A percentile compares a stretch with the other conserved stretches of the same genome.
Evolutionary conservation across 92 coral and sea anemone genomes (phyloP).

Genomic region (Pocillopora grandis): DNA sequence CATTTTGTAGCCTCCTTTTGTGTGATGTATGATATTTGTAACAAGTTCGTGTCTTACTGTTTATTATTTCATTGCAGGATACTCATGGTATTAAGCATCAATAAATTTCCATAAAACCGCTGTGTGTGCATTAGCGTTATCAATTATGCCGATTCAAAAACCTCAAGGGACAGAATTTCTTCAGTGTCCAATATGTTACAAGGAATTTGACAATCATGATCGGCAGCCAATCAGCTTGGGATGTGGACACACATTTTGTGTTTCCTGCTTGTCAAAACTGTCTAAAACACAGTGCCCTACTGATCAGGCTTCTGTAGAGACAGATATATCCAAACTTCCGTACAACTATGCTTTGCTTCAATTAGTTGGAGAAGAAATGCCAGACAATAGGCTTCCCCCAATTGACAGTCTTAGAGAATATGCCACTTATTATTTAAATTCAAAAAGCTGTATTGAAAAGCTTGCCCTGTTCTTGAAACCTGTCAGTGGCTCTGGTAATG

Average conservation of each 20-base stretch:
- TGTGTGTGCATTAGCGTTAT: slow-evolving; percentile 62
- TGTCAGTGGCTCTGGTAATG: slow-evolving; percentile 54
- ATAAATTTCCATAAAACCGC: slow-evolving; percentile 62
- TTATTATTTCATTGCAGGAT: slow-evolving; percentile 55
- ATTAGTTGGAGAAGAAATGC: slow-evolving; percentile 68
- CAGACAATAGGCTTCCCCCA: slow-evolving; percentile 67
- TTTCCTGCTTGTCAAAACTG: slow-evolving; percentile 88
- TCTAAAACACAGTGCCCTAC: slow-evolving; percentile 93
- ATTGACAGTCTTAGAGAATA: slow-evolving; percentile 73
- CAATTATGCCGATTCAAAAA: slow-evolving; percentile 96
- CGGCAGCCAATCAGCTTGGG: slow-evolving; percentile 95
- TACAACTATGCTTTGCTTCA: slow-evolving; percentile 90
- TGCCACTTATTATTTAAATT: slow-evolving; percentile 58
- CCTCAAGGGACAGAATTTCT: slow-evolving; percentile 99
- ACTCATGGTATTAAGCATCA: slow-evolving; percentile 86
- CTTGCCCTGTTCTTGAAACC: slow-evolving; percentile 92
- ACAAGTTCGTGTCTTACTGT: not conserved
- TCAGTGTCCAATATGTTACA: slow-evolving; percentile 95
- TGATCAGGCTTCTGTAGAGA: slow-evolving; percentile 92
- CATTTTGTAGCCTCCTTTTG: too few species aligned
- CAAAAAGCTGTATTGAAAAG: slow-evolving; percentile 84
- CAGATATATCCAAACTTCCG: slow-evolving; percentile 80
- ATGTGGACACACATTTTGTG: slow-evolving; percentile 98
- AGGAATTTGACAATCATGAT: slow-evolving; percentile 71
- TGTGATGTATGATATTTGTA: too few species aligned